Conservation (phyloP, 2,888 invertebrate species). For the Miltochrista miniata region DNA sequence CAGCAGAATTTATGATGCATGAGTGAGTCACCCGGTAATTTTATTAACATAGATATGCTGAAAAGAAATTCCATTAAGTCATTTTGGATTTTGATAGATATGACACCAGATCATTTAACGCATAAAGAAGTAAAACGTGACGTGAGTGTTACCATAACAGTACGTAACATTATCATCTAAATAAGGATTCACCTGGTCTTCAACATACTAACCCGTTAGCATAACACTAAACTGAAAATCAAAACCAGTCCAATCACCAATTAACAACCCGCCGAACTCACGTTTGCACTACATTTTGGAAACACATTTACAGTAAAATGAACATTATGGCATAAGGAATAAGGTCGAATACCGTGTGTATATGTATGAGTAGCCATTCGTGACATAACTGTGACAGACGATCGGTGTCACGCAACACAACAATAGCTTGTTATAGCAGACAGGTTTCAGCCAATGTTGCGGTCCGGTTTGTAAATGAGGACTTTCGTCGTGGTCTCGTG, state of each 20-base stretch:
- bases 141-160: no score
- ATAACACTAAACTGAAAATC: constrained; percentile 11
- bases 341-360: constrained; percentile 9
- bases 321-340: background rate
- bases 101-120: no score
- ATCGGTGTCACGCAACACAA: constrained; percentile 24
- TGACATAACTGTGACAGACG: constrained; percentile 23
- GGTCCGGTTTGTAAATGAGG: constrained; percentile 10
- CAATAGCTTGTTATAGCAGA: constrained; percentile 19
- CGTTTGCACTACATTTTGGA: constrained; percentile 5
- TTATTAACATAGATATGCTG: no score
- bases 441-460: constrained; percentile 16
- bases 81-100: no score
- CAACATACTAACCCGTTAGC: constrained; percentile 8
- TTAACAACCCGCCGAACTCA: constrained; percentile 13
- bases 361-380: constrained; percentile 14
- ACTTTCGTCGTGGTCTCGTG: background rate
- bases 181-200: background rate
- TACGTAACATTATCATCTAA: background rate
- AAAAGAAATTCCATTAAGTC: no score
- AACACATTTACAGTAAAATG: background rate
- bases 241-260: constrained; percentile 10
- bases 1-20: no score
- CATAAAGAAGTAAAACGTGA: no score
- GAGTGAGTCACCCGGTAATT: no score